Evolutionary conservation across 2,888 invertebrate species (phyloP), one percentile per base, ranked within the genome.

Genomic region (Lymantria dispar): DNA sequence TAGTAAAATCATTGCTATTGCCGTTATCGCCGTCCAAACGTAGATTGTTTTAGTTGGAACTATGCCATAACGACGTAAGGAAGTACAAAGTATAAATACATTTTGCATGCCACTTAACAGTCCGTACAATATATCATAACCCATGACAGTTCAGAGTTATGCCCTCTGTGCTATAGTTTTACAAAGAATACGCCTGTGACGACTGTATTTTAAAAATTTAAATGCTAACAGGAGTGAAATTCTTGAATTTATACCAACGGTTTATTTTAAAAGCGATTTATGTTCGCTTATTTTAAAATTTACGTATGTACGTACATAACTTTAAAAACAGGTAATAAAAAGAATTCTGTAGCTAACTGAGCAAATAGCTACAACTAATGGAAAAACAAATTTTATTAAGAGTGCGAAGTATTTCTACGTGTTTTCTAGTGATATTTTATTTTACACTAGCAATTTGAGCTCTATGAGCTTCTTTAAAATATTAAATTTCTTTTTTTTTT

Each of bases 31-130:
- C 70, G 77, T 74, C 72, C 74, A 69, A 65, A 78, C 81, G 83
- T 85, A 89, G 86, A 89, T 89, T 91, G 89, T 88, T 90, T 90
- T 75, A 87, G 76, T 91, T 91, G 90, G 90, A 84, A 70, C 66
- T 53, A 64, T 76, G 90, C 90, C 90, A 90, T 89, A 88, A 90
- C 83, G 83, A 77, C 80, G 73, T 76, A 88, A 86, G 89, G 87
- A 87, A 89, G 85, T 84, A 85, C 85, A 79, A 86, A 84, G 83
- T 89, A 89, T 86, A 88, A 87, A 88, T 88, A 88, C 80, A 88
- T 86, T 89, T 85, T 87, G 88, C 87, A 89, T 90, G 85, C 87
- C 83, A 88, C 90, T 90, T 91, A 91, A 81, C 87, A 85, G 83
- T 74, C 79, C 66, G 73, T 69, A 72, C 77, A 69, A 84, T 88